phyloP scores from a whole-genome alignment of 2,113 vertebrate genomes.

The Nycticryphes semicollaris region DNA sequence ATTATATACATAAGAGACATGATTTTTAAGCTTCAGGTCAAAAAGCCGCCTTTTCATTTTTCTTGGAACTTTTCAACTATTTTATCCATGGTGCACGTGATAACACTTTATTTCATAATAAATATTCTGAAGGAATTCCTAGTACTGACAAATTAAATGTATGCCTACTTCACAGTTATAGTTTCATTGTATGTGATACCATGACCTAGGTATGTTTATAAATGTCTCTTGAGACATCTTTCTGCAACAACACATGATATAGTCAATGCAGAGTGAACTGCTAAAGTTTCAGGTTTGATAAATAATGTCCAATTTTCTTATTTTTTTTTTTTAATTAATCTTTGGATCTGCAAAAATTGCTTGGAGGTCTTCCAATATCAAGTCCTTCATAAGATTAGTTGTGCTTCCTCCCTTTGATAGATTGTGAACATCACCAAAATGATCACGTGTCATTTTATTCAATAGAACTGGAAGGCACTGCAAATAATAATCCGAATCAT shows the following conservation, averaged over 20 bases:
- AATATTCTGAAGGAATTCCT: slow-evolving; percentile 11
- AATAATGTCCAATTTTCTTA: not conserved
- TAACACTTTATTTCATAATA: slow-evolving; percentile 17
- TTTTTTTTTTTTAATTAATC: not conserved
- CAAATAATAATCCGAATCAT: not conserved
- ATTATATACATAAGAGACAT: slow-evolving; percentile 42
- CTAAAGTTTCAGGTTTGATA: not conserved
- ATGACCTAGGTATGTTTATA: not conserved
- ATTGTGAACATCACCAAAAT: not conserved
- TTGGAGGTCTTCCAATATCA: not conserved
- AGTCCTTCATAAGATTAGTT: not conserved
- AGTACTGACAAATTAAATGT: not conserved
- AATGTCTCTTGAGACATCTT: not conserved
- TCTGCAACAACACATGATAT: not conserved
- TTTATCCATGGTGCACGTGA: slow-evolving; percentile 4
- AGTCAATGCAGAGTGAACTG: not conserved
- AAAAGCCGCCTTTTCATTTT: slow-evolving; percentile 11
- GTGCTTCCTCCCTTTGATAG: not conserved
- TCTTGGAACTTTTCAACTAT: slow-evolving; percentile 10
- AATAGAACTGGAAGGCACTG: not conserved
- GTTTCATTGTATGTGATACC: not conserved
- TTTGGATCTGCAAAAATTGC: not conserved
- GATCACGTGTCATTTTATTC: not conserved
- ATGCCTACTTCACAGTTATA: not conserved
- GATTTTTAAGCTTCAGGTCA: slow-evolving; percentile 49